Conservation (phyloP, 1,140 invertebrate genomes). For the Trichonephila inaurata region DNA sequence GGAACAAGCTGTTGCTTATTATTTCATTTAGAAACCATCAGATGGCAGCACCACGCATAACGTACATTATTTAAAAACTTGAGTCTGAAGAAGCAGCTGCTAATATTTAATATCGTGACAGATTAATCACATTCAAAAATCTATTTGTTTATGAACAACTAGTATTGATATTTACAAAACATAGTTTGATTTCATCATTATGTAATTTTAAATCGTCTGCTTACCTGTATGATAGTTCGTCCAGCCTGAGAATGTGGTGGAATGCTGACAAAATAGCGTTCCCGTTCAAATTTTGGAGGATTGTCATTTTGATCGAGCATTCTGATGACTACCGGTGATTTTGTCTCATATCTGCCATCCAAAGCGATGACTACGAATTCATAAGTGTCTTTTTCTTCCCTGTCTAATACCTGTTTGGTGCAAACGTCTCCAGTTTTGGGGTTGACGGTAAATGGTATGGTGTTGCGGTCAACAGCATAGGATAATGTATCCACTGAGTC, state of each 20-base stretch:
- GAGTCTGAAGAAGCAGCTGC: too few species aligned
- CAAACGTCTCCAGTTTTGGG: conserved; percentile 91
- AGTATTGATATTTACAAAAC: too few species aligned
- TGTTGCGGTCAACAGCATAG: conserved; percentile 77
- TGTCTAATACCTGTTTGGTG: conserved; percentile 91
- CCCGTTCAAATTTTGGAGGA: conserved; percentile 81
- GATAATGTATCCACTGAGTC: conserved; percentile 78
- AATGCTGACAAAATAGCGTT: conserved; percentile 80
- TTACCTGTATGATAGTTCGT: conserved; percentile 74
- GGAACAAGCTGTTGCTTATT: too few species aligned
- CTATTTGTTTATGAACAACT: too few species aligned
- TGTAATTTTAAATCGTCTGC: not conserved
- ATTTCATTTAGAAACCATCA: too few species aligned
- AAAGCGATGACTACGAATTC: conserved; percentile 78
- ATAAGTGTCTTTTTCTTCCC: conserved; percentile 84
- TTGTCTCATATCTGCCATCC: conserved; percentile 78
- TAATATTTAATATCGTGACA: too few species aligned
- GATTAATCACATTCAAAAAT: too few species aligned
- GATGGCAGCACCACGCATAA: too few species aligned
- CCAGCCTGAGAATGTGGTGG: conserved; percentile 80
- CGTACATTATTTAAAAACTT: too few species aligned
- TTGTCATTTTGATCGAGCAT: conserved; percentile 83
- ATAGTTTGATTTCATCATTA: too few species aligned
- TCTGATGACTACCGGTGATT: conserved; percentile 75
- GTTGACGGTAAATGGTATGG: conserved; percentile 78